phyloP scores from a whole-genome alignment of 1,140 invertebrate genomes.

The Neodiprion pinetum region DNA sequence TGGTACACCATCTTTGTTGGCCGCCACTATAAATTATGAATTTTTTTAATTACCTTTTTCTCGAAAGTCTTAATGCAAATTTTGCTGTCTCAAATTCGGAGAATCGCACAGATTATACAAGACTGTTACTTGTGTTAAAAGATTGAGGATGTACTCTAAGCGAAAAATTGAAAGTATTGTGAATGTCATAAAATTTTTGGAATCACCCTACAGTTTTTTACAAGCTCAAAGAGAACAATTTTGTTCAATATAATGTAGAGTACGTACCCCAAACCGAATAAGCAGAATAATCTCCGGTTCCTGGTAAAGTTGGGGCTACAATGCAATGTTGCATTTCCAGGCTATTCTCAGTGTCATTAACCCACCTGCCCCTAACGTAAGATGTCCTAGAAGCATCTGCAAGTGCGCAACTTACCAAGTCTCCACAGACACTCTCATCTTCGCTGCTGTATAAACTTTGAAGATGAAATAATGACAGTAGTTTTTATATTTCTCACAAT shows the following conservation, averaged over 20 bases:
- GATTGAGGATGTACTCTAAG: too few species aligned
- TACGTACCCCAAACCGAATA: slow-evolving; percentile 75
- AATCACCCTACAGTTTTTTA: slow-evolving; percentile 17
- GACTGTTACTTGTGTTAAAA: not conserved
- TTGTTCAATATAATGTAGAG: slow-evolving; percentile 14
- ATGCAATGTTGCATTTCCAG: slow-evolving; percentile 75
- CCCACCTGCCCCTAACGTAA: slow-evolving; percentile 78
- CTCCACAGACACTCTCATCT: slow-evolving; percentile 65
- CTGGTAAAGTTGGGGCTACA: slow-evolving; percentile 77
- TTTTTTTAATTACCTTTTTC: slow-evolving; percentile 6
- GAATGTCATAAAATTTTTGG: not conserved
- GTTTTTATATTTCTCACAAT: slow-evolving; percentile 47
- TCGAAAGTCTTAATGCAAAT: slow-evolving; percentile 8
- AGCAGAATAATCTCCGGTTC: slow-evolving; percentile 79
- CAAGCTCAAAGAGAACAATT: not conserved
- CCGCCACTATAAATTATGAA: slow-evolving; percentile 62
- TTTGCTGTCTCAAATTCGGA: not conserved
- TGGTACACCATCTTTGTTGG: slow-evolving; percentile 71
- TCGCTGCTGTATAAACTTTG: slow-evolving; percentile 57
- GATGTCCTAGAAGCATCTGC: slow-evolving; percentile 79
- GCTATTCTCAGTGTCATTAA: slow-evolving; percentile 71
- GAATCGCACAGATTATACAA: not conserved
- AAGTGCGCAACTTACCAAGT: slow-evolving; percentile 73
- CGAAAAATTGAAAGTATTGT: not conserved
- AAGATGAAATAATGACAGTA: slow-evolving; percentile 24